phyloP scores from a whole-genome alignment of 1,140 invertebrate species.

The Lasioglossum baleicum region DNA sequence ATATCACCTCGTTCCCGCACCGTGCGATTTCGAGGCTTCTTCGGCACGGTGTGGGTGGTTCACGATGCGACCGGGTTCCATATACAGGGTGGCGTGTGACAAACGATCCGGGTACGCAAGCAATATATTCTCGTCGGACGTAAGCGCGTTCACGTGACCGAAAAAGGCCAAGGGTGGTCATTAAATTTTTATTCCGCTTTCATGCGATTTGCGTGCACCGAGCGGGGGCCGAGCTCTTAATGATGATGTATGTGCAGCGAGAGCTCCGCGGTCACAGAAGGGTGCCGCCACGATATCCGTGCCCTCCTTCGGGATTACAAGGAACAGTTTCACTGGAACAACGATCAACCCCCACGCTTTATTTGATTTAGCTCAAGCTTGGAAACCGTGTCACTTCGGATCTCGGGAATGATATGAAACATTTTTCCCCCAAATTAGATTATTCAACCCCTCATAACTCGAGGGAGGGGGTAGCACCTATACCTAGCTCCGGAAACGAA shows the following conservation, averaged over 20 bases:
- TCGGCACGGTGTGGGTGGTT: too few relatives aligned
- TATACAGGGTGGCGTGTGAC: slow-evolving; percentile 48
- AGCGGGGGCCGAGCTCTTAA: slow-evolving; percentile 25
- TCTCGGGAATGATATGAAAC: too few relatives aligned
- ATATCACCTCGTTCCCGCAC: slow-evolving; percentile 18
- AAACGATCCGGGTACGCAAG: slow-evolving; percentile 40
- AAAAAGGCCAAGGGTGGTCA: slow-evolving; percentile 50
- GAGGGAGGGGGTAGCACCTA: too few relatives aligned
- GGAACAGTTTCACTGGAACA: slow-evolving; percentile 9
- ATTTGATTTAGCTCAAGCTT: slow-evolving; percentile 2
- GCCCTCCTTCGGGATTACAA: slow-evolving; percentile 14
- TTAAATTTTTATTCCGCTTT: slow-evolving; percentile 64
- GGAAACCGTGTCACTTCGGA: too few relatives aligned
- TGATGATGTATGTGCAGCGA: slow-evolving; percentile 54
- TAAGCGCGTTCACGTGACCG: slow-evolving; percentile 50
- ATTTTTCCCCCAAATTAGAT: too few relatives aligned
- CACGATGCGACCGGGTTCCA: slow-evolving; percentile 5
- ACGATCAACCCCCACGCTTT: not conserved
- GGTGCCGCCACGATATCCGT: slow-evolving; percentile 7
- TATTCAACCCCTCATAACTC: too few relatives aligned
- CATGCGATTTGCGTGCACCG: slow-evolving; percentile 57
- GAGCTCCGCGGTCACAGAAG: slow-evolving; percentile 10
- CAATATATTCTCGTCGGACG: slow-evolving; percentile 54
- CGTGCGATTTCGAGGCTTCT: slow-evolving; percentile 16
- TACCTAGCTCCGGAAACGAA: too few relatives aligned